Base-by-base conservation (phyloP, 2,888 invertebrate species). In the Hymenopus coronatus region DNA sequence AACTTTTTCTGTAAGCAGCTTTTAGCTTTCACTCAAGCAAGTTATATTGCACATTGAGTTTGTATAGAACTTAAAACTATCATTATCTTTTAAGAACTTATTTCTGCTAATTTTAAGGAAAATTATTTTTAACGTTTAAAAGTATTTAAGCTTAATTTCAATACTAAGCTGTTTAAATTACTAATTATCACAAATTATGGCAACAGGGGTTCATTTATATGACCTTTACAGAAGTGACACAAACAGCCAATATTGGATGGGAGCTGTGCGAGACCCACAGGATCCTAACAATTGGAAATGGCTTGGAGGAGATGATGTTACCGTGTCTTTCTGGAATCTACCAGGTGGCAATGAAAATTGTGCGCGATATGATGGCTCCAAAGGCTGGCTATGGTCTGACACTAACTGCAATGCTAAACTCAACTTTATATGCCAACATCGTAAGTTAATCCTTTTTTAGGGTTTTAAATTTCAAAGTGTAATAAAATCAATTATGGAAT, bases 321-420 rank as follows among this genome's bases (percentile, higher is more conserved):
- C 97, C 0, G 97, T 98, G 0, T 98, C 98, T 0, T 98, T 98
- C 94, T 98, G 98, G 98, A 98, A 97, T 93, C 94, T 97, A 84
- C 97, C 97, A 0, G 97, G 97, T 0, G 97, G 97, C 0, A 95
- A 95, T 90, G 97, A 97, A 90, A 97, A 97, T 91, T 98, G 98
- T 92, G 97, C 98, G 1, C 94, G 98, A 88, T 98, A 97, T 93
- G 98, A 98, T 92, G 98, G 98, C 90, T 97, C 97, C 92, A 98
- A 97, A 93, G 98, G 98, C 40, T 98, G 98, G 98, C 95, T 98
- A 0, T 98, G 98, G 98, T 97, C 97, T 1, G 98, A 98, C 92
- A 98, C 98, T 30, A 97, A 98, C 92, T 98, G 98, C 93, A 95
- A 96, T 90, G 95, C 96, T 88, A 95, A 96, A 91, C 94, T 98